Conservation (phyloP, 2,113 vertebrate genomes). For the Proterorhinus semilunaris region DNA sequence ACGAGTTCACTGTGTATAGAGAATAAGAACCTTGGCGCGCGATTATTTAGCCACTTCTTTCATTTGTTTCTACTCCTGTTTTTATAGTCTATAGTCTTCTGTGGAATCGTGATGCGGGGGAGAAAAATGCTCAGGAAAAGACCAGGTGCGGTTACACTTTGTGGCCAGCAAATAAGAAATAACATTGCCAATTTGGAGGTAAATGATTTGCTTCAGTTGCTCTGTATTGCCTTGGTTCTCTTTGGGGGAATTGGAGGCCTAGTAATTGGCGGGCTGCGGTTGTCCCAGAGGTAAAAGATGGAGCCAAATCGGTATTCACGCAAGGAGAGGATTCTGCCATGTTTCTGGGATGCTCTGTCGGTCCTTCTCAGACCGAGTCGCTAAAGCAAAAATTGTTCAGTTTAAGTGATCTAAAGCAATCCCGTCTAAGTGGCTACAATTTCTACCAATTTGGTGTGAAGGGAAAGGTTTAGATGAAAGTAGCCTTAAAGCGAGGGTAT, state of each 20-base stretch:
- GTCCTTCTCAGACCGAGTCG: conserved; percentile 21
- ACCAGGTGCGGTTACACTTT: conserved; percentile 38
- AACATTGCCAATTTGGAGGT: conserved; percentile 35
- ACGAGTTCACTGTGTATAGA: conserved; percentile 44
- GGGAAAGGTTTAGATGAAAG: background rate
- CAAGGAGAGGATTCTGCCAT: conserved; percentile 50
- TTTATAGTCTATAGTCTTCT: conserved; percentile 47
- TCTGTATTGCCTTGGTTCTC: conserved; percentile 48
- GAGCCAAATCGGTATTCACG: conserved; percentile 68
- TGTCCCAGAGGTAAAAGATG: conserved; percentile 63
- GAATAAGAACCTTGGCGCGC: conserved; percentile 59
- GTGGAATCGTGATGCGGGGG: conserved; percentile 43
- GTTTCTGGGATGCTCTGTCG: conserved; percentile 52
- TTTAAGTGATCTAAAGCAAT: conserved; percentile 5
- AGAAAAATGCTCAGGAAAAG: conserved; percentile 42
- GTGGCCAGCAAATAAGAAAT: conserved; percentile 47
- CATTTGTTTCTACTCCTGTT: conserved; percentile 41
- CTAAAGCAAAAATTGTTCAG: conserved; percentile 1
- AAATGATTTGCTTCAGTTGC: conserved; percentile 58
- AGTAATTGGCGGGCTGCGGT: conserved; percentile 70
- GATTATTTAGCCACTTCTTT: conserved; percentile 64
- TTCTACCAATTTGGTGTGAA: background rate
- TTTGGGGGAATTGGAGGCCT: conserved; percentile 51
- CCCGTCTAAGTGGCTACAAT: background rate
- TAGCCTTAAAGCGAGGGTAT: too few relatives aligned